phyloP scores from a whole-genome alignment of 2,888 invertebrate species.

The Dolomedes plantarius region DNA sequence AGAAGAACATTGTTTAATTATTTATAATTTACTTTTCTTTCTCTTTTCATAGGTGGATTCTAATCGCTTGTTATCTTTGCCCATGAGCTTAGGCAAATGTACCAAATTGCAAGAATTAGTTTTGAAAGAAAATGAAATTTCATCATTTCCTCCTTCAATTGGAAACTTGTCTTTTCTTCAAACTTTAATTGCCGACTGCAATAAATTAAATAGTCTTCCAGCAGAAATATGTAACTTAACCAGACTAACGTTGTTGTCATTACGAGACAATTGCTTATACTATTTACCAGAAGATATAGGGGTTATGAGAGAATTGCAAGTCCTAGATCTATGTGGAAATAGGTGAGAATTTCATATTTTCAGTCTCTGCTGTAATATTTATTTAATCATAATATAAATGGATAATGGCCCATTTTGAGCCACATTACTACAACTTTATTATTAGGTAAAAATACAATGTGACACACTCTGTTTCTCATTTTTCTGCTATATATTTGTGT shows the following conservation, averaged over 20 bases:
- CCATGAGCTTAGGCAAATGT: constrained; percentile 83
- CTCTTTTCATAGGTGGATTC: constrained; percentile 77
- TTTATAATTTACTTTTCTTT: too few relatives aligned
- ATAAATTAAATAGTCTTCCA: constrained; percentile 92
- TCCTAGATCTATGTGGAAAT: constrained; percentile 97
- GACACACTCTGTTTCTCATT: too few relatives aligned
- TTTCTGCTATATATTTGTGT: too few relatives aligned
- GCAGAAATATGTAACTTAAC: constrained; percentile 90
- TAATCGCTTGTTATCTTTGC: constrained; percentile 78
- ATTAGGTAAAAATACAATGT: too few relatives aligned
- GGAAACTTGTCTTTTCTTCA: constrained; percentile 93
- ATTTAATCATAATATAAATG: too few relatives aligned
- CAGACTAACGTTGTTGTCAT: constrained; percentile 92
- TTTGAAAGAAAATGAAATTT: constrained; percentile 96
- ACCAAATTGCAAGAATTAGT: constrained; percentile 95
- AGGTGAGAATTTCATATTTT: constrained; percentile 80
- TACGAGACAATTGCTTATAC: constrained; percentile 95
- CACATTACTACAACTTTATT: too few relatives aligned
- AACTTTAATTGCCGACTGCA: constrained; percentile 97
- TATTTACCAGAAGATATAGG: constrained; percentile 93
- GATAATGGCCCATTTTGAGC: too few relatives aligned
- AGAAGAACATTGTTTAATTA: too few relatives aligned
- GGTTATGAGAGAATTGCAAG: constrained; percentile 93
- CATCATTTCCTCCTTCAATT: constrained; percentile 91
- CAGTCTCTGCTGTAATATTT: too few relatives aligned